These are phyloP conservation scores for Microplitis manilae DNA, from an alignment of 2,888 invertebrate species.

Conservation along the genomic window DNA sequence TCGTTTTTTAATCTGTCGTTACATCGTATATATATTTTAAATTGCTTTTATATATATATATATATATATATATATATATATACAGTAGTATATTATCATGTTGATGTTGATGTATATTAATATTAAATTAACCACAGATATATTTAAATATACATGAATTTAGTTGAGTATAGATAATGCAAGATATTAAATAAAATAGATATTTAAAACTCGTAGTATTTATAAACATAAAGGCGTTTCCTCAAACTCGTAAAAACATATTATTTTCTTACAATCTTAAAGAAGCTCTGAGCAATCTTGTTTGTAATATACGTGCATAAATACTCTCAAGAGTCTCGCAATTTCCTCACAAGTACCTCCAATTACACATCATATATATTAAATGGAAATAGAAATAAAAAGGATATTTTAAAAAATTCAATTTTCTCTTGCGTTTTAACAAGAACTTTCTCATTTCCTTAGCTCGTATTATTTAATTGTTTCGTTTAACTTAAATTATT, in stretches of 20 bases:
- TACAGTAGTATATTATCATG: too few relatives aligned
- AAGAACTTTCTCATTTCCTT: slow-evolving; percentile 9
- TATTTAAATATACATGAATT: too few relatives aligned
- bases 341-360: slow-evolving; percentile 17
- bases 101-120: too few relatives aligned
- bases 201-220: background rate
- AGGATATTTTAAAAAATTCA: slow-evolving; percentile 2
- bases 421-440: slow-evolving; percentile 7
- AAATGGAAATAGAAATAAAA: background rate
- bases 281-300: slow-evolving; percentile 28
- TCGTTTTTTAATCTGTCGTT: slow-evolving; percentile 21
- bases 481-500: too few relatives aligned
- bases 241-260: slow-evolving; percentile 31
- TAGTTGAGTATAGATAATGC: too few relatives aligned
- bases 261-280: slow-evolving; percentile 35
- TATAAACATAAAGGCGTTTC: slow-evolving; percentile 23
- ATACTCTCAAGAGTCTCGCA: slow-evolving; percentile 21
- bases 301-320: slow-evolving; percentile 35
- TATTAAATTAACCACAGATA: too few relatives aligned
- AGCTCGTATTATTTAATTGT: background rate
- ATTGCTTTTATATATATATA: slow-evolving; percentile 3
- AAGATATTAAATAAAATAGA: background rate
- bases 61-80: background rate
- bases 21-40: background rate
- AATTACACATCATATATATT: slow-evolving; percentile 7